These are phyloP conservation scores for Paratilapia polleni DNA, from an alignment of 2,113 vertebrate genomes.

Conservation along the genomic window DNA sequence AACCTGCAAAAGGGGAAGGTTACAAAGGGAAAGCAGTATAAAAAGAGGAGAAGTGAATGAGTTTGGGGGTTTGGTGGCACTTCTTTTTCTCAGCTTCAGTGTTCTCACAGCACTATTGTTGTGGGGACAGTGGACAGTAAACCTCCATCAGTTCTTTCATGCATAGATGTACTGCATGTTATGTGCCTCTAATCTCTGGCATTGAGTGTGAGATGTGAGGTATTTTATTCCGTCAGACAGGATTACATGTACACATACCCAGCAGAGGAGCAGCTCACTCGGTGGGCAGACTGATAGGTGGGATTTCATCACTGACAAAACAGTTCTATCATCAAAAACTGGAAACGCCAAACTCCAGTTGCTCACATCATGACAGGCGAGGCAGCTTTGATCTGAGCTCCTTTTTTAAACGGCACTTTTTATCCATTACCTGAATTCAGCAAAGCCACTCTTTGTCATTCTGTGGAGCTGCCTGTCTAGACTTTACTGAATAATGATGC, in stretches of 20 bases:
- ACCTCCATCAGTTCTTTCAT: background rate
- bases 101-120: background rate
- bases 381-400: constrained; percentile 38
- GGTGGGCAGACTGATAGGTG: constrained; percentile 25
- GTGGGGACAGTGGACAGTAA: background rate
- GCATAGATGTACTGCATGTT: background rate
- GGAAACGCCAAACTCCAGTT: background rate
- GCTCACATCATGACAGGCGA: constrained; percentile 23
- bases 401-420: constrained; percentile 28
- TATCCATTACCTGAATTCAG: constrained; percentile 39
- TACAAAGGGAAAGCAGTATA: no score
- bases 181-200: constrained; percentile 14
- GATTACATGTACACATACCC: constrained; percentile 9
- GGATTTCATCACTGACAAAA: constrained; percentile 42
- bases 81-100: background rate
- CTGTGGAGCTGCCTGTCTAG: constrained; percentile 19
- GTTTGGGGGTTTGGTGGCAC: background rate
- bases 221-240: constrained; percentile 39
- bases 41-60: background rate
- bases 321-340: constrained; percentile 32
- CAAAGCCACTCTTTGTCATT: constrained; percentile 40
- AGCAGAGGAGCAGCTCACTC: background rate
- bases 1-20: background rate
- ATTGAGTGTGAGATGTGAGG: constrained; percentile 28
- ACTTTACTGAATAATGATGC: constrained; percentile 26